Conservation (phyloP, 1,140 invertebrate species). For the Wasmannia auropunctata region DNA sequence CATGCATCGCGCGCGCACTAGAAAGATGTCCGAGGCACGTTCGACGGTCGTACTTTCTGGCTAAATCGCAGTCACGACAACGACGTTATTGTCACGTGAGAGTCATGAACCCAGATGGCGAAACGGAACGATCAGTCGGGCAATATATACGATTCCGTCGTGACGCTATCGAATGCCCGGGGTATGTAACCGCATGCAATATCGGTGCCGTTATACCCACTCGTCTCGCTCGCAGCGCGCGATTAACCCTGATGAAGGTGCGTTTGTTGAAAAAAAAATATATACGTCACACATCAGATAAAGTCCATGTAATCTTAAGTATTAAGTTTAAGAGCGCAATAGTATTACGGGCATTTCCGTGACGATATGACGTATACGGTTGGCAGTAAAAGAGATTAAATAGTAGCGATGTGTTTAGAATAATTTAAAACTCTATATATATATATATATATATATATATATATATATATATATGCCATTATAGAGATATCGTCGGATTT, state of each 20-base stretch:
- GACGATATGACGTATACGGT: not conserved
- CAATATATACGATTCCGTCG: conserved; percentile 51
- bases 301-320: not conserved
- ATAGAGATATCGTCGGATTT: too few species aligned
- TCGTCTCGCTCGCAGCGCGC: conserved; percentile 10
- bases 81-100: conserved; percentile 58
- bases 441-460: too few species aligned
- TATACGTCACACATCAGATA: not conserved
- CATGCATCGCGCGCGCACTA: conserved; percentile 13
- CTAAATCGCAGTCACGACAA: conserved; percentile 58
- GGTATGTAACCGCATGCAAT: conserved; percentile 38
- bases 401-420: not conserved
- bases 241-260: conserved; percentile 27
- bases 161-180: conserved; percentile 21
- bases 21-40: conserved; percentile 53
- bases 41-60: conserved; percentile 62
- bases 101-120: conserved; percentile 54
- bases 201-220: conserved; percentile 40
- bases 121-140: conserved; percentile 49
- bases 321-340: not conserved
- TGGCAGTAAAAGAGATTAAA: not conserved
- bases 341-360: not conserved
- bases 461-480: too few species aligned
- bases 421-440: not conserved
- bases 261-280: not conserved